Percentiles rank a stretch among this genome's conserved stretches.
Conservation (phyloP, 2,888 invertebrate genomes). For the Agriopis aurantiaria region DNA sequence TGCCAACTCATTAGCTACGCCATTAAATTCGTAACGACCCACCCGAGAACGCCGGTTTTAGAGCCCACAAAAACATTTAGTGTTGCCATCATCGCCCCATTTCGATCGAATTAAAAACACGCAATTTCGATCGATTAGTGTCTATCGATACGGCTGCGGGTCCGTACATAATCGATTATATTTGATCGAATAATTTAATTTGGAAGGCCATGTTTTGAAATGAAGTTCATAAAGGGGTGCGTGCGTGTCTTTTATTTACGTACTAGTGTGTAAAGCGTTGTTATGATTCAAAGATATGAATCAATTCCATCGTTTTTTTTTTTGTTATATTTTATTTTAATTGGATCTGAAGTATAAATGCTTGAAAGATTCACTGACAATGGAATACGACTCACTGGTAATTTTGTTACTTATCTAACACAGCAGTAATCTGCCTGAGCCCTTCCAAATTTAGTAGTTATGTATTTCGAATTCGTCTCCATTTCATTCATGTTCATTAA, state of each 20-base stretch:
- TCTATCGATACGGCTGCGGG: slow-evolving; percentile 28
- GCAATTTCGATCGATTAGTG: slow-evolving; percentile 33
- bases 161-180: slow-evolving; percentile 29
- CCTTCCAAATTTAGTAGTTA: too few relatives aligned
- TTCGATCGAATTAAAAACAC: slow-evolving; percentile 37
- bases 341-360: too few relatives aligned
- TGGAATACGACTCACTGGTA: too few relatives aligned
- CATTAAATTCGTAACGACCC: slow-evolving; percentile 62
- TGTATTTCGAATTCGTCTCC: too few relatives aligned
- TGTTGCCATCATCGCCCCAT: slow-evolving; percentile 49
- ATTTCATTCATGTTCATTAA: too few relatives aligned
- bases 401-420: too few relatives aligned
- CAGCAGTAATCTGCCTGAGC: too few relatives aligned
- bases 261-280: not conserved
- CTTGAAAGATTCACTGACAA: too few relatives aligned
- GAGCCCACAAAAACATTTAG: slow-evolving; percentile 54
- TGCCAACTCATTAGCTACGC: slow-evolving; percentile 57
- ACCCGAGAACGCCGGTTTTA: slow-evolving; percentile 39
- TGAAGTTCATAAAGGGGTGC: slow-evolving; percentile 10
- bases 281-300: not conserved
- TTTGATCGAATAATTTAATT: slow-evolving; percentile 23
- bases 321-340: too few relatives aligned
- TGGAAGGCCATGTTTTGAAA: slow-evolving; percentile 6
- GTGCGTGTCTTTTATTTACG: slow-evolving; percentile 5
- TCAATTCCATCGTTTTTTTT: not conserved